Evolutionary conservation across 2,888 invertebrate genomes (phyloP), one percentile per base, ranked within the genome.

Genomic region (Orthonevra nobilis): DNA sequence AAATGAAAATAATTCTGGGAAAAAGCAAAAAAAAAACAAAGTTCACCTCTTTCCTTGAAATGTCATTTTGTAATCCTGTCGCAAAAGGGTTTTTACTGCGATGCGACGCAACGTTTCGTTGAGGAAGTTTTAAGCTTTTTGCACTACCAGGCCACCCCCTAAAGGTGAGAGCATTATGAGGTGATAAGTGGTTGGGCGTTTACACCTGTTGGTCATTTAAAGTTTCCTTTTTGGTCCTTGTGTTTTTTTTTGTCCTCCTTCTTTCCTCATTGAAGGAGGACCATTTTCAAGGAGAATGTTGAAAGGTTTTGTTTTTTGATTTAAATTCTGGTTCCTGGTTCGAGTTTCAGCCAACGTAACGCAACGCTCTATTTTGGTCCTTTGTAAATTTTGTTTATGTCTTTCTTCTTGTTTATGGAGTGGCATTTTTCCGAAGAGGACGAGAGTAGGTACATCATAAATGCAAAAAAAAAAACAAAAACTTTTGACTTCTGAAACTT

Each of bases 181-280:
- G 52, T 44, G 69, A 52, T 60, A 61, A 70, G 69, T 60, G 36
- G 69, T 61, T 36, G 50, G 52, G 28, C 12, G 52, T 70, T n/a
- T 20, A 44, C 60, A 70, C 69, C 69, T 70, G 61, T 70, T 70
- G 69, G 44, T 14, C 60, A 44, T 52, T 70, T 52, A 44, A 70
- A 52, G 50, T 61, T 70, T 52, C 15, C 38, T 32, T 38, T 54
- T 26, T 4, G 6, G 23, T 28, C 15, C 36, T 46, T 20, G 4
- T 10, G 7, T n/a, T 28, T 44, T 10, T 7, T 34, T 50, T 20
- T 44, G 28, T 30, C 5, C 46, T 15, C 14, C 46, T 10, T 1
- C 10, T 32, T 32, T 32, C 4, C 3, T 15, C 15, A 23, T 20
- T 28, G 19, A 19, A 40, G 4, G 12, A 12, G 38, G 15, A 56